Conservation (phyloP, 1,140 invertebrate genomes). For the Lanistes nyassanus region DNA sequence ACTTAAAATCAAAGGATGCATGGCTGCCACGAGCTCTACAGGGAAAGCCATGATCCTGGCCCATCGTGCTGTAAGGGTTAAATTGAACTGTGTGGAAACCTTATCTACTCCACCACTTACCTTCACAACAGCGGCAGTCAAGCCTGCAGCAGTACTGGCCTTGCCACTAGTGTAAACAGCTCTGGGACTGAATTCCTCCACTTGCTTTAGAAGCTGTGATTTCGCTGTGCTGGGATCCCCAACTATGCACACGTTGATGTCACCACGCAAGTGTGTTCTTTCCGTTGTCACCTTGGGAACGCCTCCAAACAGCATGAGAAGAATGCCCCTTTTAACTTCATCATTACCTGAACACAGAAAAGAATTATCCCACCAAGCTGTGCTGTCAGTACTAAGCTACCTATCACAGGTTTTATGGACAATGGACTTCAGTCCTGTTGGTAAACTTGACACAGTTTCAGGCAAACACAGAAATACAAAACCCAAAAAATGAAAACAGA, state of each 20-base stretch:
- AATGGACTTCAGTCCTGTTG: too few relatives aligned
- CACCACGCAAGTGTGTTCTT: constrained; percentile 86
- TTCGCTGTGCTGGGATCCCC: constrained; percentile 99
- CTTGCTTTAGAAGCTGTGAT: constrained; percentile 95
- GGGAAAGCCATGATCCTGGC: too few relatives aligned
- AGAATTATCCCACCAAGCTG: background rate
- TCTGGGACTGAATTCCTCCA: constrained; percentile 93
- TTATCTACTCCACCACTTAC: constrained; percentile 7
- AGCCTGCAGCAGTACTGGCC: constrained; percentile 95
- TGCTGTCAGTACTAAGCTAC: too few relatives aligned
- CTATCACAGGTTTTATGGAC: too few relatives aligned
- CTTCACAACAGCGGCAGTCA: constrained; percentile 94
- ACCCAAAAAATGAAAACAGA: too few relatives aligned
- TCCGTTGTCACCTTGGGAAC: constrained; percentile 95
- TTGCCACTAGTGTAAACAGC: constrained; percentile 99
- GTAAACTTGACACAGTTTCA: background rate
- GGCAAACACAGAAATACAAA: too few relatives aligned
- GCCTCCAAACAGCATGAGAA: constrained; percentile 97
- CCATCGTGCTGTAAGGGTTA: too few relatives aligned
- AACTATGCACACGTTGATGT: constrained; percentile 98
- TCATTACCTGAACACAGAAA: constrained; percentile 76
- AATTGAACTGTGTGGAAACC: too few relatives aligned
- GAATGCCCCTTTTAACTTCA: constrained; percentile 94
- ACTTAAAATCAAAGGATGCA: too few relatives aligned
- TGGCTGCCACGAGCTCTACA: too few relatives aligned